phyloP scores from a whole-genome alignment of 2,113 vertebrate species.

The Leptobrachium leishanense region DNA sequence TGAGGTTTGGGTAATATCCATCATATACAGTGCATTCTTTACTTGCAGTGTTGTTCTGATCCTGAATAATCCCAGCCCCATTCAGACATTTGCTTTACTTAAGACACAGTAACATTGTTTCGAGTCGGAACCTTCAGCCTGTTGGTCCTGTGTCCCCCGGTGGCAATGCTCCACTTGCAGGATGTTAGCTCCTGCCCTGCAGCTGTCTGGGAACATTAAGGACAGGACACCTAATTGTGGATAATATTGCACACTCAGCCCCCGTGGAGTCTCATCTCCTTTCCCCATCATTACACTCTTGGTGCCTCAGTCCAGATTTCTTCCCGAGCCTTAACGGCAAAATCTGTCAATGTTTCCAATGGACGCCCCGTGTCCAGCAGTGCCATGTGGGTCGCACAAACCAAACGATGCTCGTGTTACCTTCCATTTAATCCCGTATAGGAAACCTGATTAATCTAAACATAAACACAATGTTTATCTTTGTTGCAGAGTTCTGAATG shows the following conservation, averaged over 20 bases:
- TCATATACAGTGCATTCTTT: too few relatives aligned
- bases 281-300: slow-evolving; percentile 45
- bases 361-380: slow-evolving; percentile 37
- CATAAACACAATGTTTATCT: not conserved
- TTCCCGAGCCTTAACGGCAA: slow-evolving; percentile 41
- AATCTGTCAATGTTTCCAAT: slow-evolving; percentile 47
- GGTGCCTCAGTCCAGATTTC: slow-evolving; percentile 46
- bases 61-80: too few relatives aligned
- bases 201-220: slow-evolving; percentile 43
- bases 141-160: slow-evolving; percentile 24
- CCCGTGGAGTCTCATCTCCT: slow-evolving; percentile 36
- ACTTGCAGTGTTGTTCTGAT: too few relatives aligned
- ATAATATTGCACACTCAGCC: slow-evolving; percentile 34
- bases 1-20: not conserved
- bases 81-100: not conserved
- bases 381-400: slow-evolving; percentile 34
- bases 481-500: not conserved
- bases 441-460: too few relatives aligned
- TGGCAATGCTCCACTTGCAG: slow-evolving; percentile 29
- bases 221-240: slow-evolving; percentile 46
- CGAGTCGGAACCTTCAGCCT: slow-evolving; percentile 5
- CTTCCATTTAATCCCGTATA: too few relatives aligned
- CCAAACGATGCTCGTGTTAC: slow-evolving; percentile 6
- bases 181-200: slow-evolving; percentile 44
- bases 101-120: not conserved